phyloP scores from a whole-genome alignment of 2,888 invertebrate species.

The Macaria liturata region DNA sequence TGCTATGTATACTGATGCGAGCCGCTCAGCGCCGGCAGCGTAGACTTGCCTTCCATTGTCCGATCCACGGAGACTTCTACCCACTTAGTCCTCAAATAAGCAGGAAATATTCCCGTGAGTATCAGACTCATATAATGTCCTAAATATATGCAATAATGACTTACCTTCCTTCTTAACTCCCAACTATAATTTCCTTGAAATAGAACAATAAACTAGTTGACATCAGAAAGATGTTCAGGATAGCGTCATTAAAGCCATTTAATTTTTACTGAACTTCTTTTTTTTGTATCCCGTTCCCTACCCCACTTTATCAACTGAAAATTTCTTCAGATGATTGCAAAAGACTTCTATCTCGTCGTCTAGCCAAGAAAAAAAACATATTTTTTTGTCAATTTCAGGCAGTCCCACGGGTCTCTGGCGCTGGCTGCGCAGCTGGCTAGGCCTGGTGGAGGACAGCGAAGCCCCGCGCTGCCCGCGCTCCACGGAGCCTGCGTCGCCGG shows the following conservation, averaged over 20 bases:
- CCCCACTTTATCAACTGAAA: too few species aligned
- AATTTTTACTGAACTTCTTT: too few species aligned
- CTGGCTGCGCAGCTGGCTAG: conserved; percentile 70
- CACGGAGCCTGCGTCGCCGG: conserved; percentile 87
- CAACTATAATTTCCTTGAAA: too few species aligned
- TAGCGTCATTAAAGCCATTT: too few species aligned
- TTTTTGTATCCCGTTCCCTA: too few species aligned
- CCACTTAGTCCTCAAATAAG: conserved; percentile 86
- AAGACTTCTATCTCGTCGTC: too few species aligned
- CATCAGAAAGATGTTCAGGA: too few species aligned
- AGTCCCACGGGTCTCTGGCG: conserved; percentile 70
- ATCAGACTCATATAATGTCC: background rate
- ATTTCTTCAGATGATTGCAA: too few species aligned
- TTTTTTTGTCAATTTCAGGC: conserved; percentile 45
- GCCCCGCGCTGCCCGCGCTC: conserved; percentile 89
- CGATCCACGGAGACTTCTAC: conserved; percentile 90
- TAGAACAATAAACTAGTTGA: too few species aligned
- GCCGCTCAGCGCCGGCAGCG: conserved; percentile 86
- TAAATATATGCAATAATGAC: too few species aligned
- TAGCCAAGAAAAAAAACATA: too few species aligned
- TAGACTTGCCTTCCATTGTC: conserved; percentile 89
- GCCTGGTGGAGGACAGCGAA: conserved; percentile 67
- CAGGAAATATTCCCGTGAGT: conserved; percentile 78
- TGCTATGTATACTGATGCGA: conserved; percentile 86
- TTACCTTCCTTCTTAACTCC: too few species aligned